Base-by-base conservation (phyloP, 92 coral and sea anemone genomes). In the Epizoanthus ramosus region DNA sequence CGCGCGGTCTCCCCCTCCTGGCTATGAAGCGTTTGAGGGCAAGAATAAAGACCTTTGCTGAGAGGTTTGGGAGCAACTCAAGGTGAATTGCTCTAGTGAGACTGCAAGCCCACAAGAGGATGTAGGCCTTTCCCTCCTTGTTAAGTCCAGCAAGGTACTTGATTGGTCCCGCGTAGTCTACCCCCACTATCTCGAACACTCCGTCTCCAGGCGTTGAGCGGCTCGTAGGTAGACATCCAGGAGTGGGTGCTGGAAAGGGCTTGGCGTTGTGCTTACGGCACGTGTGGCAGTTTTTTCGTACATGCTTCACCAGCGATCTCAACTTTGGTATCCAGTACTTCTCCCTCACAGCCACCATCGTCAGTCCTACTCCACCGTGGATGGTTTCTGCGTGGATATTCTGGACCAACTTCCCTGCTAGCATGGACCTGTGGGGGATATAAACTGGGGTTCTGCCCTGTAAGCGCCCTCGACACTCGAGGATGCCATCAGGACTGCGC, bases 91-190 rank as follows among this genome's bases (percentile, higher is more conserved):
- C 79, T 22, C 79, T 56, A 53, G 66, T 10, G 18, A 74, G 15
- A 25, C 80, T 74, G 25, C 80, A 74, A 0, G 80, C 66, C 79
- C 80, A 74, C 80, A 74, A 16, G 21, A 56, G 66, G 6, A 56
- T 74, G 14, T 73, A 73, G 79, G 45, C 79, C 9, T 73, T 73
- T 1, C 63, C 64, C 18, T 73, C 79, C 41, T 25, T 24, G 69
- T 64, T 64, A 5, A 17, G 69, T 6, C 39, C 41, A 10, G 18
- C 69, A 4, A 24, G 16, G 69, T 64, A 64, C 69, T 10, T 64
- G 37, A 64, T 23, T 3, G 39, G 39, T 64, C 69, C 69, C 16
- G 69, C 69, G 39, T 9, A 64, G 69, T 64, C 69, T 5, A 61
- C 66, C 25, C 24, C 24, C 10, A 61, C 66, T 1, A 61, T 3